phyloP scores from a whole-genome alignment of 2,797 vertebrate species.

The Apogon talboti region DNA sequence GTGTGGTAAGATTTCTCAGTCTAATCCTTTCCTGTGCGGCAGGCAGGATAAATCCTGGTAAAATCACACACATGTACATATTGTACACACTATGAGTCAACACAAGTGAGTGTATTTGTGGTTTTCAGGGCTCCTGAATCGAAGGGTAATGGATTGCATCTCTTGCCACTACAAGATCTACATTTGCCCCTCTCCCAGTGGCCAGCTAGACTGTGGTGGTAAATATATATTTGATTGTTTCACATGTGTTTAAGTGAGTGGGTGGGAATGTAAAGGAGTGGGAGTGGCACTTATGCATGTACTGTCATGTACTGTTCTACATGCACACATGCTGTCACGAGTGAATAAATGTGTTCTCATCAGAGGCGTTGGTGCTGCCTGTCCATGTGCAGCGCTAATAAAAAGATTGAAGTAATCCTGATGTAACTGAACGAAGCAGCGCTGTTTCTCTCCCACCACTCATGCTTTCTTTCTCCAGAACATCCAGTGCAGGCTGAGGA shows the following conservation, averaged over 20 bases:
- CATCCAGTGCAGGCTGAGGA: slow-evolving; percentile 67
- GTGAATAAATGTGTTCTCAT: slow-evolving; percentile 52
- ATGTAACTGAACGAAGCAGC: slow-evolving; percentile 39
- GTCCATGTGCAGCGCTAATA: slow-evolving; percentile 65
- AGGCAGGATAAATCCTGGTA: slow-evolving; percentile 14
- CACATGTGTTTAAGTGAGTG: not conserved
- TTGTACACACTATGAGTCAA: slow-evolving; percentile 11
- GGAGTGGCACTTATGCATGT: slow-evolving; percentile 2
- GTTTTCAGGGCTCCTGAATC: slow-evolving; percentile 75
- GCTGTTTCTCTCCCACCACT: slow-evolving; percentile 9
- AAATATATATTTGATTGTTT: not conserved
- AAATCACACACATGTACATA: slow-evolving; percentile 1
- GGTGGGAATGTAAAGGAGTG: slow-evolving; percentile 1
- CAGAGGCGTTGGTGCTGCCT: slow-evolving; percentile 23
- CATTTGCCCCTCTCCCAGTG: slow-evolving; percentile 70
- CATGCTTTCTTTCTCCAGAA: slow-evolving; percentile 43
- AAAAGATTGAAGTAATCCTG: slow-evolving; percentile 66
- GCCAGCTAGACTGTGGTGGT: slow-evolving; percentile 72
- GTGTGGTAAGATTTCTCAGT: slow-evolving; percentile 76
- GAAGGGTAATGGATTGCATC: slow-evolving; percentile 79
- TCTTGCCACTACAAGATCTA: slow-evolving; percentile 73
- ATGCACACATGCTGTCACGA: slow-evolving; percentile 45
- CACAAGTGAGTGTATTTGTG: slow-evolving; percentile 26
- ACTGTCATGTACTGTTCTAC: not conserved
- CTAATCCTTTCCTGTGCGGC: slow-evolving; percentile 1